Conservation (phyloP, 1,140 invertebrate species). For the Camponotus floridanus region DNA sequence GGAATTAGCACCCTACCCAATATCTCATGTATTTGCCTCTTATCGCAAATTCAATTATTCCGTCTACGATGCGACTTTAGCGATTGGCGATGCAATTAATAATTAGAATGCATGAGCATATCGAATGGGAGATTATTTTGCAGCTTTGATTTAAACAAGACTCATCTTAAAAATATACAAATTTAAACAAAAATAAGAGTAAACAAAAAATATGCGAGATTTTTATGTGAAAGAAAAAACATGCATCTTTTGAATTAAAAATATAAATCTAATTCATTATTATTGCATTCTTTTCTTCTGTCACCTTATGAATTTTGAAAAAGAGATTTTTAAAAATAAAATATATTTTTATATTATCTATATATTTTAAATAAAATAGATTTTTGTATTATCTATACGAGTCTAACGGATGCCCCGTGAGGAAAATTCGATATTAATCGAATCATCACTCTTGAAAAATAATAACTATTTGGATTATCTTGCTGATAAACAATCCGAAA, state of each 20-base stretch:
- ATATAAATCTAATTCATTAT: not conserved
- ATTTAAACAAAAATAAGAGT: not conserved
- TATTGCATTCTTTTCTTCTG: not conserved
- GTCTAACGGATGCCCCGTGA: not conserved
- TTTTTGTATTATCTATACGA: not conserved
- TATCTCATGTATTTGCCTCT: conserved; percentile 23
- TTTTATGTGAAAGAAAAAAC: not conserved
- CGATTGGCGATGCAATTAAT: conserved; percentile 30
- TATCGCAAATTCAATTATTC: conserved; percentile 35
- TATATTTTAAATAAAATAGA: too few species aligned
- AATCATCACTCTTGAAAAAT: conserved; percentile 3
- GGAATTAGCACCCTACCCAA: conserved; percentile 18
- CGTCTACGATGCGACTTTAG: not conserved
- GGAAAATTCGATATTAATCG: conserved; percentile 39
- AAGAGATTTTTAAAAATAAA: too few species aligned
- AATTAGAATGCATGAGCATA: not conserved
- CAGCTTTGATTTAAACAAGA: not conserved
- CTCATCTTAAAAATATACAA: not conserved
- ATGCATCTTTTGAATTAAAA: too few species aligned
- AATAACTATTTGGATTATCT: not conserved
- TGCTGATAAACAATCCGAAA: conserved; percentile 15
- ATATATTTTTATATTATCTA: too few species aligned
- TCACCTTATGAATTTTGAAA: not conserved
- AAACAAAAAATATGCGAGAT: not conserved
- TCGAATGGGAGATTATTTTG: not conserved